Evolutionary conservation across 2,113 vertebrate genomes (phyloP).

Genomic region (Otolemur garnettii): DNA sequence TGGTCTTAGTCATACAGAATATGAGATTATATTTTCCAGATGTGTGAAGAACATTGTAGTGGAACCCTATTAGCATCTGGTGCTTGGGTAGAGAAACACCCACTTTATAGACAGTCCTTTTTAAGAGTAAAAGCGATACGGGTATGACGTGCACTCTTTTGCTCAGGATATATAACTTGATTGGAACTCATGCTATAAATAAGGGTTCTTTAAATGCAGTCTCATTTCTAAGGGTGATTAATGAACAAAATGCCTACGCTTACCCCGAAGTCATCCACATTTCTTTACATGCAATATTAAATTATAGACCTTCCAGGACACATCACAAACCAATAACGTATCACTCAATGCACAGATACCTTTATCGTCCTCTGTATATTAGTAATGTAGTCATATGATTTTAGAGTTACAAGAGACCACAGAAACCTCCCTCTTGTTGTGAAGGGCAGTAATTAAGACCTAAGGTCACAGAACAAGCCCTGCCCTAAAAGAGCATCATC

Average conservation of each 20-base stretch:
- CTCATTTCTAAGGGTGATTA: conserved; percentile 71
- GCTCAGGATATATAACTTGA: conserved; percentile 13
- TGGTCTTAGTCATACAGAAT: conserved; percentile 42
- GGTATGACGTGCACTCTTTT: not conserved
- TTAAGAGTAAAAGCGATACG: not conserved
- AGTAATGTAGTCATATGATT: conserved; percentile 40
- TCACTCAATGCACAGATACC: conserved; percentile 40
- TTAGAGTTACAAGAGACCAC: conserved; percentile 37
- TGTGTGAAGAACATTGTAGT: not conserved
- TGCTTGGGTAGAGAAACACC: conserved; percentile 30
- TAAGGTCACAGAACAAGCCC: conserved; percentile 3
- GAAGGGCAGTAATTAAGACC: conserved; percentile 29
- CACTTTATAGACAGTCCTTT: not conserved
- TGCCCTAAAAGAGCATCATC: not conserved
- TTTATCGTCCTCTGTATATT: conserved; percentile 11
- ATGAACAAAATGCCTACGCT: conserved; percentile 27
- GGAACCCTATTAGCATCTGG: conserved; percentile 11
- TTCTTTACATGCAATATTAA: conserved; percentile 66
- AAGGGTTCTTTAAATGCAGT: conserved; percentile 35
- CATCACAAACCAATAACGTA: conserved; percentile 56
- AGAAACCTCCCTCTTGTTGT: not conserved
- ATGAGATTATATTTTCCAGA: conserved; percentile 51
- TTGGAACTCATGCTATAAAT: conserved; percentile 28
- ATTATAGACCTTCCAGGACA: conserved; percentile 51
- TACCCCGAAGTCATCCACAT: conserved; percentile 53